Conservation (phyloP, 2,797 vertebrate species). For the Cyprinodon diabolis region DNA sequence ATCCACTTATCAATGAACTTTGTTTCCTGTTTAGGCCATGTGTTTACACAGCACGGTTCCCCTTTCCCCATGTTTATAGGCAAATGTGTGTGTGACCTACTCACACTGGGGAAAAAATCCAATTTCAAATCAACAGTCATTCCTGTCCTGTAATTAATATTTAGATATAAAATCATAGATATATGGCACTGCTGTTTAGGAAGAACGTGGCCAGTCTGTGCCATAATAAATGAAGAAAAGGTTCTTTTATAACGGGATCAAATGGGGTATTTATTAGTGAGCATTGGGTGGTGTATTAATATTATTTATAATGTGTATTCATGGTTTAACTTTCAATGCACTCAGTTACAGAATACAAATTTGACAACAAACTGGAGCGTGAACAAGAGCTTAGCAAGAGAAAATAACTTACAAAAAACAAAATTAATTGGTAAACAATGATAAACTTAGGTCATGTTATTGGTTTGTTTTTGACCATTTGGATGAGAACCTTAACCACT, state of each 20-base stretch:
- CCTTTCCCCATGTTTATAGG: constrained; percentile 22
- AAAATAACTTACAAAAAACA: too few species aligned
- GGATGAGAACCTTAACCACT: too few species aligned
- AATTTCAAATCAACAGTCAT: background rate
- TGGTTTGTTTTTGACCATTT: too few species aligned
- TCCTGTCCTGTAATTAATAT: background rate
- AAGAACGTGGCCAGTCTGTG: background rate
- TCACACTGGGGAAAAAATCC: background rate
- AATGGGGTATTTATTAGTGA: background rate
- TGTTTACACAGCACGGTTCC: constrained; percentile 7
- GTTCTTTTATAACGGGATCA: background rate
- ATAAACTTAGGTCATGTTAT: too few species aligned
- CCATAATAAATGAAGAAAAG: background rate
- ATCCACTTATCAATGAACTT: constrained; percentile 15
- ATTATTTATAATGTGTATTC: background rate
- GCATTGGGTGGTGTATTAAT: background rate
- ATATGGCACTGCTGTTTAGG: background rate
- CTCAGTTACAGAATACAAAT: background rate
- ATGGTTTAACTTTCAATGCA: background rate
- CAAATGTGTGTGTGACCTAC: constrained; percentile 11
- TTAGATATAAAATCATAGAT: background rate
- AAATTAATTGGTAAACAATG: too few species aligned
- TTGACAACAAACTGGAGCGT: background rate
- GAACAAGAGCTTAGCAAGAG: too few species aligned
- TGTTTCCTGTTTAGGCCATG: constrained; percentile 32